These are phyloP conservation scores for Periophthalmus magnuspinnatus DNA, from an alignment of 2,797 vertebrate species.

Conservation along the genomic window DNA sequence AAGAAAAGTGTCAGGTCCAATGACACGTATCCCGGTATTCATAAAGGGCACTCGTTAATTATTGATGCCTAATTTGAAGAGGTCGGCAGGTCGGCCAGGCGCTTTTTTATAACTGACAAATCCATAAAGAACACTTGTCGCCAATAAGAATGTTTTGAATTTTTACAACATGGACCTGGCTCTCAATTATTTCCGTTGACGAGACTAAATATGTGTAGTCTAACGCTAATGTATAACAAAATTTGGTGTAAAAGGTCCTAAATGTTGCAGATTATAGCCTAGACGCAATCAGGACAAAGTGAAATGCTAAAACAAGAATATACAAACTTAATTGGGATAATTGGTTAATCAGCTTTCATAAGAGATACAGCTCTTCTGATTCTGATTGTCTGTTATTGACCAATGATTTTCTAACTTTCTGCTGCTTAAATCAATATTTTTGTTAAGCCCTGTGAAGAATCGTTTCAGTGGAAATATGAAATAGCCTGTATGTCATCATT, in stretches of 20 bases:
- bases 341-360: too few species aligned
- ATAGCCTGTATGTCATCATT: neutral
- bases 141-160: slow-evolving; percentile 1
- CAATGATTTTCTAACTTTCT: too few species aligned
- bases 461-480: neutral
- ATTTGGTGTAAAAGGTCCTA: neutral
- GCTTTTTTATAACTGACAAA: slow-evolving; percentile 21
- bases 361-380: too few species aligned
- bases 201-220: neutral
- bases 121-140: slow-evolving; percentile 17
- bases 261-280: neutral
- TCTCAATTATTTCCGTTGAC: neutral
- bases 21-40: slow-evolving; percentile 21
- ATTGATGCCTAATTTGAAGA: slow-evolving; percentile 32
- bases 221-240: neutral
- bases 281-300: too few species aligned
- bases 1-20: slow-evolving; percentile 7
- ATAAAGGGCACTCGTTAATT: slow-evolving; percentile 36
- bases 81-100: slow-evolving; percentile 32
- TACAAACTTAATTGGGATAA: too few species aligned
- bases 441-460: too few species aligned
- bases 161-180: neutral
- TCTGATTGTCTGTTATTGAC: too few species aligned
- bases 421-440: too few species aligned
- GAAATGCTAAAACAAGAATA: too few species aligned